Conservation (phyloP, 2,797 vertebrate species). For the Phataginus tetradactyla region DNA sequence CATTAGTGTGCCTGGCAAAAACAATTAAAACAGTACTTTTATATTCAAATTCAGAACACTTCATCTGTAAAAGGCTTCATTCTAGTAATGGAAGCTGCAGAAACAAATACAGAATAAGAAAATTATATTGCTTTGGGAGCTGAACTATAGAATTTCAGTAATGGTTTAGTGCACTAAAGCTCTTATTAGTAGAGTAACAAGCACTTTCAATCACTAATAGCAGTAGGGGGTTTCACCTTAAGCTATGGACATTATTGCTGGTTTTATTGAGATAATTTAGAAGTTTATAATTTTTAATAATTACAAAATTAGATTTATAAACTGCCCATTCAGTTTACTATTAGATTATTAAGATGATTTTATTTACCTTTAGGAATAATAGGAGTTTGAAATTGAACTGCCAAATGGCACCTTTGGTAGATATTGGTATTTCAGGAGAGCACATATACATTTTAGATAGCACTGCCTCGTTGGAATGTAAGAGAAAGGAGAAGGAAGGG, state of each 20-base stretch:
- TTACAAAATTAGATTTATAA: background rate
- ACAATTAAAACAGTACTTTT: background rate
- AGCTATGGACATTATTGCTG: background rate
- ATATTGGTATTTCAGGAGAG: background rate
- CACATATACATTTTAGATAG: background rate
- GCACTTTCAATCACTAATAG: background rate
- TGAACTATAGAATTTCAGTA: background rate
- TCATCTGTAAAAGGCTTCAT: background rate
- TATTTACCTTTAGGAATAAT: background rate
- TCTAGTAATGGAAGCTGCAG: background rate
- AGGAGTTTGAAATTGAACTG: background rate
- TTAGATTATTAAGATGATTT: background rate
- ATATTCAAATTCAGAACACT: background rate
- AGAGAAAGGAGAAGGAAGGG: background rate
- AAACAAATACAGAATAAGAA: background rate
- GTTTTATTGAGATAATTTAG: background rate
- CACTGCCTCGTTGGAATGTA: background rate
- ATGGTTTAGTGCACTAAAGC: background rate
- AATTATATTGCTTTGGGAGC: background rate
- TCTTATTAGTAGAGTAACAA: background rate
- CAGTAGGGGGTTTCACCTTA: background rate
- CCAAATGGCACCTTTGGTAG: background rate
- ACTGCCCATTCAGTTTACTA: background rate
- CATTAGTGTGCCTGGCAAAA: background rate
- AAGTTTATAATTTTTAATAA: conserved; percentile 15